phyloP scores from a whole-genome alignment of 2,113 vertebrate genomes.

The Seriola aureovittata region DNA sequence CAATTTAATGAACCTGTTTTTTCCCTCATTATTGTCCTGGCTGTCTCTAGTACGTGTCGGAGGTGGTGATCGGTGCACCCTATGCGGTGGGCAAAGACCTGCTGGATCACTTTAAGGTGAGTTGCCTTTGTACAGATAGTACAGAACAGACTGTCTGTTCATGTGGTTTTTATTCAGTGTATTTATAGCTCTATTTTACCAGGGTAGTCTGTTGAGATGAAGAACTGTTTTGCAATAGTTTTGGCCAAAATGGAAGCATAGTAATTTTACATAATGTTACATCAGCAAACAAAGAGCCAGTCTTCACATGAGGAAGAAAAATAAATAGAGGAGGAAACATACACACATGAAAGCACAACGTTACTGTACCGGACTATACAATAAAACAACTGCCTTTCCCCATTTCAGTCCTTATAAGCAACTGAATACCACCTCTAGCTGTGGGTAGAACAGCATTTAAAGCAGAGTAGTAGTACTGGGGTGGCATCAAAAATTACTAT shows the following conservation, averaged over 20 bases:
- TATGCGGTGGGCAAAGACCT: conserved; percentile 94
- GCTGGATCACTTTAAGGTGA: conserved; percentile 96
- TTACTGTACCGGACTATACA: background rate
- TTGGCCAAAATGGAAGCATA: background rate
- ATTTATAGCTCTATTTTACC: background rate
- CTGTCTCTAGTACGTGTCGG: conserved; percentile 91
- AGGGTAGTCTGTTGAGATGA: background rate
- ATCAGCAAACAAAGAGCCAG: background rate
- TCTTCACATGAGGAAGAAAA: background rate
- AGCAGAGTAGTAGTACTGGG: background rate
- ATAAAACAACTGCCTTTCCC: background rate
- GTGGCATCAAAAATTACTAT: too few species aligned
- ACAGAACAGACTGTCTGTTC: background rate
- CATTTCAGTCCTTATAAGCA: background rate
- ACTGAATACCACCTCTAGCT: background rate
- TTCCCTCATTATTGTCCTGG: background rate
- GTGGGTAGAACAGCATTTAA: background rate
- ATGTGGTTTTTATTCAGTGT: background rate
- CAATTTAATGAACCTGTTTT: background rate
- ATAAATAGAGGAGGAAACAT: background rate
- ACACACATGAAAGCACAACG: background rate
- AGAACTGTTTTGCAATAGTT: too few species aligned
- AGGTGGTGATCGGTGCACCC: conserved; percentile 97
- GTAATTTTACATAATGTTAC: background rate
- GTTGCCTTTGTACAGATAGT: background rate